Base-by-base conservation (phyloP, 2,797 vertebrate genomes). In the Gadopsis marmoratus region DNA sequence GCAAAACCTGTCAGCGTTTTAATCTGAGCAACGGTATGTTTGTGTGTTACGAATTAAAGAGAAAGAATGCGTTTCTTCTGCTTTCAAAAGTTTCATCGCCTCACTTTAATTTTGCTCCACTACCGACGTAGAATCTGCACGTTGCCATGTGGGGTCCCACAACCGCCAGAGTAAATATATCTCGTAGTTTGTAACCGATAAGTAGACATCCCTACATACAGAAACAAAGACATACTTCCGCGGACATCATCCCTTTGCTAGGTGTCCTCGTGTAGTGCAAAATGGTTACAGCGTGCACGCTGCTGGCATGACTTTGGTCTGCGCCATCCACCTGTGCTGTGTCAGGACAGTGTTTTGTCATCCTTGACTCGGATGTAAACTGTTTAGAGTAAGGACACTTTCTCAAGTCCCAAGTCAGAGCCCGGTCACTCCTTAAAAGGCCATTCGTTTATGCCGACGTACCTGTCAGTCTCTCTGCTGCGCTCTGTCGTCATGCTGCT, bases 371-470 rank as follows among this genome's bases (percentile, higher is more conserved):
- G 10, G 62, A 66, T 91, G 88, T 92, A 93, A 95, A 95, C 92
- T 93, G 93, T 95, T 95, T 95, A 92, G 84, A 94, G 74, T 54
- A 66, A 78, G 69, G 76, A 90, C 89, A 90, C 86, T 81, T 87
- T 93, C 85, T 90, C 72, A 60, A 58, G 87, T 71, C 86, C 79
- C 69, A 61, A 48, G 76, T 73, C 83, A 50, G 89, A 89, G 86
- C 70, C 68, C 3, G 19, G 78, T 55, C 78, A 72, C 87, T 93
- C 95, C 95, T 93, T 96, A 95, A 94, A 95, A 94, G 95, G 95
- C 87, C 89, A 89, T 86, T 26, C 68, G 85, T 89, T 84, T 58
- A 76, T 31, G 35, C 74, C 74, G 84, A 79, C 82, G 91, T 81
- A 90, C 88, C 93, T 84, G 89, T 82, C 80, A 76, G 76, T 90